A percentile compares a stretch with the other conserved stretches of the same genome.
Conservation (phyloP, 2,888 invertebrate species). For the Ctenicera cuprea region DNA sequence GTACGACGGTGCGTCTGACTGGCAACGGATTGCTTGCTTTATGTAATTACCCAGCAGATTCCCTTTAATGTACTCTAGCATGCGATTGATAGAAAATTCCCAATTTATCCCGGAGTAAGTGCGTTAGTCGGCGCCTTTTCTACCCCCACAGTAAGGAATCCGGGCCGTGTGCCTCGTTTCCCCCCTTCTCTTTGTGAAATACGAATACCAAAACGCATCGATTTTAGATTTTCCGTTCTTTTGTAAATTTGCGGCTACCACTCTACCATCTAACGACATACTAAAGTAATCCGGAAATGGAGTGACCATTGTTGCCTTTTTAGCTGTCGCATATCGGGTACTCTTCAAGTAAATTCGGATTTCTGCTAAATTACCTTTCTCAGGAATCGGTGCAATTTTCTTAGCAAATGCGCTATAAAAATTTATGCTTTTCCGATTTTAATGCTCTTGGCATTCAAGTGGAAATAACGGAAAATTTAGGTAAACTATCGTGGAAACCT, state of each 20-base stretch:
- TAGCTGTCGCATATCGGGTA: conserved; percentile 59
- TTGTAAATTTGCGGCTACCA: conserved; percentile 52
- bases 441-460: conserved; percentile 56
- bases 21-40: conserved; percentile 51
- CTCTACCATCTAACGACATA: conserved; percentile 58
- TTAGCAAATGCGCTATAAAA: conserved; percentile 67
- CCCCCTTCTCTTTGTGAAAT: conserved; percentile 10
- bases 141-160: conserved; percentile 18
- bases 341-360: conserved; percentile 59
- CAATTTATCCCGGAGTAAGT: conserved; percentile 44
- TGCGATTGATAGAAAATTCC: conserved; percentile 49
- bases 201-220: conserved; percentile 38
- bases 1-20: conserved; percentile 47
- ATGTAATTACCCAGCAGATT: conserved; percentile 47
- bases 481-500: conserved; percentile 44
- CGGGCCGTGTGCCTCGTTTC: background rate
- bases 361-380: conserved; percentile 64
- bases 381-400: conserved; percentile 66
- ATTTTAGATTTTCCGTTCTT: conserved; percentile 35
- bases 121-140: conserved; percentile 41
- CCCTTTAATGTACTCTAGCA: conserved; percentile 46
- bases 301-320: conserved; percentile 66
- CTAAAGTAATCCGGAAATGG: conserved; percentile 65
- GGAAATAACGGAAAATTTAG: conserved; percentile 59
- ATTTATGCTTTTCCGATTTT: conserved; percentile 66